A percentile compares a stretch with the other conserved stretches of the same genome.
Conservation (phyloP, 1,140 invertebrate genomes). For the Drosophila lini region DNA sequence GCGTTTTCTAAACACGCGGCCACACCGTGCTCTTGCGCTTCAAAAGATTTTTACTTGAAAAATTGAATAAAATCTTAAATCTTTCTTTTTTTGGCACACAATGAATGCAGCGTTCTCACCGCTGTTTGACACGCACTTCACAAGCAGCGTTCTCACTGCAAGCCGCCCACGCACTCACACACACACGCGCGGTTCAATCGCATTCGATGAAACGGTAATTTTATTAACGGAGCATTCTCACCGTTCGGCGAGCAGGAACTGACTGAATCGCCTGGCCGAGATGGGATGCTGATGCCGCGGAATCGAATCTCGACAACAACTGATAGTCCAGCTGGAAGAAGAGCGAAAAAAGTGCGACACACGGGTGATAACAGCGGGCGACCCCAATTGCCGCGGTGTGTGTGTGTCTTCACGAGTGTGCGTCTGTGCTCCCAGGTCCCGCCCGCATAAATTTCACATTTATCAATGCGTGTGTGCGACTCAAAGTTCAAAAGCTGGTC, state of each 20-base stretch:
- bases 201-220: constrained; percentile 36
- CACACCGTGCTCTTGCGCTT: constrained; percentile 49
- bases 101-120: constrained; percentile 27
- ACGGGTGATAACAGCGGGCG: constrained; percentile 54
- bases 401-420: constrained; percentile 5
- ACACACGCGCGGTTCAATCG: constrained; percentile 13
- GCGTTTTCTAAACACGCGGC: constrained; percentile 74
- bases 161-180: constrained; percentile 20
- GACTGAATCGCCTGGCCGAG: constrained; percentile 54
- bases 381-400: constrained; percentile 53
- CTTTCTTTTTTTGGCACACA: constrained; percentile 26
- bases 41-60: constrained; percentile 6
- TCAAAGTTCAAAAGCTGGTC: constrained; percentile 51
- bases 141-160: constrained; percentile 28
- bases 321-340: constrained; percentile 65
- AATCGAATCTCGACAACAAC: constrained; percentile 77
- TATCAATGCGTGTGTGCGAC: constrained; percentile 53
- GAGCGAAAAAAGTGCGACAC: constrained; percentile 63
- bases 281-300: constrained; percentile 54
- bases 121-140: constrained; percentile 34
- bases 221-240: constrained; percentile 43
- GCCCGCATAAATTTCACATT: constrained; percentile 69
- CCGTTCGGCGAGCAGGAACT: constrained; percentile 75
- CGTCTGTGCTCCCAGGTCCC: constrained; percentile 29
- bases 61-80: constrained; percentile 1